Evolutionary conservation across 2,888 invertebrate species (phyloP), one percentile per base, ranked within the genome.

Genomic region (Leptinotarsa juncta): DNA sequence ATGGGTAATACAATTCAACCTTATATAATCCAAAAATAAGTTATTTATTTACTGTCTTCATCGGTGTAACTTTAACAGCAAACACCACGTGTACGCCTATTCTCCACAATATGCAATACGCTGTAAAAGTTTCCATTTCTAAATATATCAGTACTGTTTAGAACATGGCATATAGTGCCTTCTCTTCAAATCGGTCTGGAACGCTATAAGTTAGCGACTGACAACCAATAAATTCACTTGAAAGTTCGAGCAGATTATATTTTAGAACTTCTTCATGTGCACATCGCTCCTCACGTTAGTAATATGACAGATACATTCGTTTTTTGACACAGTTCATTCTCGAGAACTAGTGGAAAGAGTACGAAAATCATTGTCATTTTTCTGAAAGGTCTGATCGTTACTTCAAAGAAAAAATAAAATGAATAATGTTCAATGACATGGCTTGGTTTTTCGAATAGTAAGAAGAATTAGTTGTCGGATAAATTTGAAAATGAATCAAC

Each of bases 231-330:
- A 77, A 77, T 78, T 77, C 67, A 72, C 72, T 74, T 55, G 78
- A 78, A 78, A 77, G 75, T 72, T 73, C 67, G 65, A 71, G 72
- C 69, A 75, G 71, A 77, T 75, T 75, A 77, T 78, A 76, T 79
- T 79, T 74, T 71, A 77, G 77, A 77, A 73, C 75, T 77, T 76
- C 79, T 79, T 79, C 75, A 77, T 76, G 77, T 70, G 71, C 74
- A 51, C 79, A 72, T 79, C 77, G 77, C 73, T 79, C 77, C 77
- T 75, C 78, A 78, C 71, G 75, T 78, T 42, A 42, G 15, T 51
- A 75, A 74, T 65, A 73, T 48, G 75, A 67, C 70, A 74, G 73
- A 66, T 65, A 69, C 74, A 72, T 78, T 78, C 75, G 76, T 77
- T 78, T 78, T 77, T 68, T 67, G 77, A 76, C 71, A 66, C 70